A percentile compares a stretch with the other conserved stretches of the same genome.
These are phyloP conservation scores for Tragelaphus buxtoni DNA, from an alignment of 2,113 vertebrate species.

Conservation along the genomic window DNA sequence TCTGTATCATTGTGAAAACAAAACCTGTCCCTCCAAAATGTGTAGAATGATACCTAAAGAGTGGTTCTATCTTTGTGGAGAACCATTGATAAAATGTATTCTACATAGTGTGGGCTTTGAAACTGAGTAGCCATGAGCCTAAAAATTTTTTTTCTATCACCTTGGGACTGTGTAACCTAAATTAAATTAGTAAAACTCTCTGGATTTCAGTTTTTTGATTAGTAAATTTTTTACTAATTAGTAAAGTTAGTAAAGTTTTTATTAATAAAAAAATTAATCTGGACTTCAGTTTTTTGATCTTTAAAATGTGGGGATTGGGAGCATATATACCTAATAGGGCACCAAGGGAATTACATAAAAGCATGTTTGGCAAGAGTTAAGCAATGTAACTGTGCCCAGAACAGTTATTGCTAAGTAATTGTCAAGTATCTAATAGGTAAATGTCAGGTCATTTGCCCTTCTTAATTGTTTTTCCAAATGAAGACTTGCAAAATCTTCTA, in stretches of 20 bases:
- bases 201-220: not conserved
- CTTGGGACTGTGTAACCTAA: not conserved
- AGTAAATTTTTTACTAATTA: too few relatives aligned
- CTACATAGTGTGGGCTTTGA: not conserved
- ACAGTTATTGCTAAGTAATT: not conserved
- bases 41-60: not conserved
- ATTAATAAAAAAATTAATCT: too few relatives aligned
- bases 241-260: too few relatives aligned
- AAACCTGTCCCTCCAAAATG: not conserved
- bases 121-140: not conserved
- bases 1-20: not conserved
- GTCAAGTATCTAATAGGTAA: not conserved
- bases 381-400: too few relatives aligned
- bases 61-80: not conserved
- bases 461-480: not conserved
- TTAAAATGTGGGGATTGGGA: not conserved
- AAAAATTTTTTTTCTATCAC: not conserved
- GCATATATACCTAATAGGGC: not conserved
- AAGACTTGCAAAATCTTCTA: not conserved
- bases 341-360: not conserved
- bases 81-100: not conserved
- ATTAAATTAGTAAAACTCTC: not conserved
- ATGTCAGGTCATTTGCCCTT: not conserved
- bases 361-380: not conserved
- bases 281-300: not conserved